Conservation (phyloP, 92 coral and sea anemone species). For the Actinostola sp. region DNA sequence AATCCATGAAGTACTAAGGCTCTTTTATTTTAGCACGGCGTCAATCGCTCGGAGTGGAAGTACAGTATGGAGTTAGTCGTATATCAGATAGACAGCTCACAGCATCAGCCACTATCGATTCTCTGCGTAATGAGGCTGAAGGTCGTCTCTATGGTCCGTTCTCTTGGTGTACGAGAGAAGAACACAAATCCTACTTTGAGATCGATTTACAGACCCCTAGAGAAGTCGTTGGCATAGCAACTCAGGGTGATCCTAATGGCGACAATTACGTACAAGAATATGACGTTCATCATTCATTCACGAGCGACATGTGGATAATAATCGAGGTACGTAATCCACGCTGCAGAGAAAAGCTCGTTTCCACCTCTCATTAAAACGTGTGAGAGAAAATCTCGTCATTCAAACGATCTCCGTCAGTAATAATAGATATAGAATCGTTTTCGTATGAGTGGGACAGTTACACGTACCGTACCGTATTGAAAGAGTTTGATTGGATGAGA, state of each 20-base stretch:
- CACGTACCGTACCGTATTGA: too few relatives aligned
- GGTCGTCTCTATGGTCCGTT: slow-evolving; percentile 30
- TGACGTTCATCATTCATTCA: slow-evolving; percentile 21
- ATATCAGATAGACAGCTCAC: slow-evolving; percentile 25
- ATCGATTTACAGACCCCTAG: slow-evolving; percentile 13
- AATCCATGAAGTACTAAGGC: too few relatives aligned
- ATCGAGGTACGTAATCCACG: not conserved
- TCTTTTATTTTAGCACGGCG: slow-evolving; percentile 15
- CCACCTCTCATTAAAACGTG: too few relatives aligned
- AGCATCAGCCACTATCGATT: slow-evolving; percentile 12
- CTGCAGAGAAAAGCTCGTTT: too few relatives aligned
- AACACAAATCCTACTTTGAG: slow-evolving; percentile 31
- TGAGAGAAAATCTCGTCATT: too few relatives aligned
- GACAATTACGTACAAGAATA: slow-evolving; percentile 15
- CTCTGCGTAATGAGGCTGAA: slow-evolving; percentile 3
- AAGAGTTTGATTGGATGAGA: too few relatives aligned
- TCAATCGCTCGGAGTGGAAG: slow-evolving; percentile 21
- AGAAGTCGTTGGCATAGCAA: slow-evolving; percentile 29
- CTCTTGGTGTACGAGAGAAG: slow-evolving; percentile 26
- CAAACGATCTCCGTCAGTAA: too few relatives aligned
- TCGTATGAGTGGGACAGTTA: too few relatives aligned
- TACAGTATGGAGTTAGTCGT: not conserved
- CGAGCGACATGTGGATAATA: slow-evolving; percentile 36
- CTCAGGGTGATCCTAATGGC: slow-evolving; percentile 22
- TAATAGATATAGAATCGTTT: too few relatives aligned